Evolutionary conservation across 2,888 invertebrate species (phyloP), one percentile per base, ranked within the genome.

Genomic region (Drosophila recens): DNA sequence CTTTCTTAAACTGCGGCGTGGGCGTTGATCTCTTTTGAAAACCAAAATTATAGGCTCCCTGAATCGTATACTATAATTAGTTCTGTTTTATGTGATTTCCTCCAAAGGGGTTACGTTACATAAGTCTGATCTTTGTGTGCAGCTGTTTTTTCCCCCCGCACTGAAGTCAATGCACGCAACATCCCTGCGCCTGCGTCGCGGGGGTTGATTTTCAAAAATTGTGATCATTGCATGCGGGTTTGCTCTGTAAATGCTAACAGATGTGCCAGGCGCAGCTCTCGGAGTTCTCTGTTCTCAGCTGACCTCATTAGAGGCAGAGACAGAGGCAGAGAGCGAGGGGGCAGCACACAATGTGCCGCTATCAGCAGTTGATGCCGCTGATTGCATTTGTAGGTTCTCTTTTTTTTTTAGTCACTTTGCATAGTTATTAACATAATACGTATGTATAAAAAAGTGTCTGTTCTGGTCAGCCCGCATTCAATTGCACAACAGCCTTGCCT

Each of bases 181-280:
- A 79, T 73, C 79, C 72, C 73, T 75, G 67, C 51, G 70, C 42
- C 68, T 77, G 82, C 69, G 70, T 72, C 72, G 80, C 81, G 87
- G 87, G 89, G 87, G 87, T 87, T 87, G 89, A 70, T 79, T 86
- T 81, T 38, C 58, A 66, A 63, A 81, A 57, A 30, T 8, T 63
- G 59, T 58, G 75, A 76, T 79, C 84, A 65, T 71, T 73, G 82
- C 80, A 87, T 86, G 89, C 86, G 87, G 81, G 80, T 63, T 70
- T 13, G 27, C 5, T 27, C 66, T 72, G 63, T 71, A 57, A 86
- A 84, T 78, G 74, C 61, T 70, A 84, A 88, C 87, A 87, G 89
- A 80, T 89, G 87, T 88, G 81, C 65, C 62, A 53, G 42, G 30
- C 33, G 61, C 68, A 68, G 62, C 68, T 59, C 42, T 34, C 30